Evolutionary conservation across 2,113 vertebrate species (phyloP).

Genomic region (Theristicus caerulescens): DNA sequence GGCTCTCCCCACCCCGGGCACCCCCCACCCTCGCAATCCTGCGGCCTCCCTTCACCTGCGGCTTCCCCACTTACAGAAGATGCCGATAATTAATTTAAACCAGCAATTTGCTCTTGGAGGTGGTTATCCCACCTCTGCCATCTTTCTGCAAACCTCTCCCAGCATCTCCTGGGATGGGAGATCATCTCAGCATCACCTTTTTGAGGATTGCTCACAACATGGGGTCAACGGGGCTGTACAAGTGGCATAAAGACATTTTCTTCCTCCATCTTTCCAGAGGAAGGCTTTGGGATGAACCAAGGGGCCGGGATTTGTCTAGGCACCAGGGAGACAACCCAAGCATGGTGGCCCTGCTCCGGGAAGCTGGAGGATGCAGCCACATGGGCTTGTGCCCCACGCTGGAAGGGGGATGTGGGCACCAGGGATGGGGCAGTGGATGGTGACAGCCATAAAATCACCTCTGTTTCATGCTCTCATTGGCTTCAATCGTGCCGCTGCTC

Average conservation of each 20-base stretch:
- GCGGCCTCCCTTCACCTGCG: background rate
- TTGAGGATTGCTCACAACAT: background rate
- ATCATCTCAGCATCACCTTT: background rate
- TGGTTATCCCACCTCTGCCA: background rate
- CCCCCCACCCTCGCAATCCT: background rate
- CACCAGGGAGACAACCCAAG: background rate
- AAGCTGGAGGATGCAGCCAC: background rate
- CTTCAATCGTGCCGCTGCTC: accelerated
- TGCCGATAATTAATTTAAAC: background rate
- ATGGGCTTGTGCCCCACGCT: background rate
- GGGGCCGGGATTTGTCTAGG: background rate
- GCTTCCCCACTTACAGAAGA: background rate
- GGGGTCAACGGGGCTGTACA: background rate
- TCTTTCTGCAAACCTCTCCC: background rate
- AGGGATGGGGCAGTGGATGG: background rate
- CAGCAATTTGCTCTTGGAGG: background rate
- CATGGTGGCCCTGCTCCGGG: accelerated
- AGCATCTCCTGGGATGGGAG: background rate
- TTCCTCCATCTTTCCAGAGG: background rate
- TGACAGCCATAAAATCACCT: background rate
- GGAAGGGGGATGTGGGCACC: background rate
- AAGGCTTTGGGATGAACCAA: background rate
- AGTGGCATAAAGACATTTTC: background rate
- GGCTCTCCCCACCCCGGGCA: background rate
- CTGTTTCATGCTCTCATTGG: accelerated